Evolutionary conservation across 2,113 vertebrate genomes (phyloP), one percentile per base, ranked within the genome.

Genomic region (Entelurus aequoreus): DNA sequence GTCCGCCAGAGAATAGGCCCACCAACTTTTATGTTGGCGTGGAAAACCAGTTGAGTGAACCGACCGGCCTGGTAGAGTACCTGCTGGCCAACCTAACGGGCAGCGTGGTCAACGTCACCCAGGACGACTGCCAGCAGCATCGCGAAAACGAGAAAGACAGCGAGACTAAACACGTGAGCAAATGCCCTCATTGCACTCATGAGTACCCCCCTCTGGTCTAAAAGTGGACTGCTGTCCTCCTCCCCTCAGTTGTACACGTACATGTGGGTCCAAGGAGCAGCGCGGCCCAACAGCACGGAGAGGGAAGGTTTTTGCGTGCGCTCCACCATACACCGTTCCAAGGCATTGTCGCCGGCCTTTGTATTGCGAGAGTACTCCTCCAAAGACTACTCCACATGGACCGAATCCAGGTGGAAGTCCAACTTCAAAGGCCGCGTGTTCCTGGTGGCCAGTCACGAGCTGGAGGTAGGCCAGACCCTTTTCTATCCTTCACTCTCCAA

Each of bases 381-480:
- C n/a, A 88, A 65, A 0, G 82, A 94, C 0, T 99, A 92, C 19
- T 98, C 95, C 0, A 99, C 96, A 0, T 99, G 96, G 96, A 94
- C 96, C 0, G 96, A 99, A 88, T 97, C 95, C 53, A 88, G 96
- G 60, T 99, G 96, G 96, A 97, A 96, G 75, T 83, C 78, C 8
- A 93, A 28, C 28, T 28, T 97, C 78, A 79, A 80, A 0, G 96
- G 93, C 0, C 90, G 96, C 0, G 92, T 99, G 62, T 99, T 98
- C 64, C 90, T 99, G 3, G 87, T 98, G 28, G 93, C 96, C 76
- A 96, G 94, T 89, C 90, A 84, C 50, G 88, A 97, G n/a, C 88
- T 98, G 4, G 94, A 99, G 95, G 96, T 96, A 80, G 88, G 42
- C 28, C 6, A 19, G 13, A 51, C 15, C 28, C 51, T 19, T 53